These are phyloP conservation scores for Brachystomella parvula DNA, from an alignment of 1,140 invertebrate species.

Conservation along the genomic window DNA sequence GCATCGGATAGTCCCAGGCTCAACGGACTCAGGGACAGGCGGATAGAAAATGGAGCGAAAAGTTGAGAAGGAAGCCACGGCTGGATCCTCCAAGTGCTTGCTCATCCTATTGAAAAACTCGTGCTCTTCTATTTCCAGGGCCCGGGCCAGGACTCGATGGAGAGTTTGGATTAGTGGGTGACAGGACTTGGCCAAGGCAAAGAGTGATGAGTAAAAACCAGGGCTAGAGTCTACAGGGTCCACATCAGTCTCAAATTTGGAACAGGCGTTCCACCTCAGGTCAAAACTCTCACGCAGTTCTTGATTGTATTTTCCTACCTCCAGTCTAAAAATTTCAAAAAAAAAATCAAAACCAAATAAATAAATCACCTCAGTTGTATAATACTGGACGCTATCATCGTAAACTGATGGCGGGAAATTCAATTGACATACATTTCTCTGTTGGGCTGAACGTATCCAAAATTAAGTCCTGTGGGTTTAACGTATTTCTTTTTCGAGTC, in stretches of 20 bases:
- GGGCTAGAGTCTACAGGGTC: background rate
- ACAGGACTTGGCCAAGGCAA: conserved; percentile 18
- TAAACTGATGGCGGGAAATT: no score
- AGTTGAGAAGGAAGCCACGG: conserved; percentile 44
- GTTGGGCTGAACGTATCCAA: conserved; percentile 12
- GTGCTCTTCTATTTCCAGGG: conserved; percentile 22
- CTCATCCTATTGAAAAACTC: conserved; percentile 20
- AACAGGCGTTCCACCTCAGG: background rate
- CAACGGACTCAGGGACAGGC: conserved; percentile 41
- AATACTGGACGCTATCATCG: background rate
- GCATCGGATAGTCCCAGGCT: conserved; percentile 18
- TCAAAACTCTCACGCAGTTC: conserved; percentile 32
- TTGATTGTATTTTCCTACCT: background rate
- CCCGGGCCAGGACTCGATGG: conserved; percentile 5
- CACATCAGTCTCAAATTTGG: conserved; percentile 6
- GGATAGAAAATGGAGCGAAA: conserved; percentile 63
- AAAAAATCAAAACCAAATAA: no score
- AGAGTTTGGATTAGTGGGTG: conserved; percentile 18
- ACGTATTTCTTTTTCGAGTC: conserved; percentile 16
- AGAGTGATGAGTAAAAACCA: conserved; percentile 12
- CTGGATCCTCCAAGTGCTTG: conserved; percentile 14
- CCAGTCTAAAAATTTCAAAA: background rate
- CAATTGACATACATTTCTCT: background rate
- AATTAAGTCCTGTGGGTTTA: conserved; percentile 15
- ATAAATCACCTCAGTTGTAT: no score